These are phyloP conservation scores for Platypus cylindrus DNA, from an alignment of 2,888 invertebrate genomes.

Conservation along the genomic window DNA sequence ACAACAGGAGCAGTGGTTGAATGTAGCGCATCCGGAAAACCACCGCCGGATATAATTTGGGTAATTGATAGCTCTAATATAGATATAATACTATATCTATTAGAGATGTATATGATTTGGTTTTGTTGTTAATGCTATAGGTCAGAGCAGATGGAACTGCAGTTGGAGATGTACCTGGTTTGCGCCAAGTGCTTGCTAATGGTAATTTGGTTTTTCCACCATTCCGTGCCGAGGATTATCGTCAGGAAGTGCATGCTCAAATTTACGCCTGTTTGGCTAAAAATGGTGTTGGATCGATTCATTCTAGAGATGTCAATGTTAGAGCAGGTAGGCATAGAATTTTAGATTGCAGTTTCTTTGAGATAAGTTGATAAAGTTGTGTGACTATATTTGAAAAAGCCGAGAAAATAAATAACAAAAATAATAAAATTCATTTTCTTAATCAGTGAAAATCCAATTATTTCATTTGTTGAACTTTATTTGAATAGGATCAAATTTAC, in stretches of 20 bases:
- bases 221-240: constrained; percentile 85
- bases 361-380: too few species aligned
- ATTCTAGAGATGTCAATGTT: constrained; percentile 86
- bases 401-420: too few species aligned
- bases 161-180: constrained; percentile 75
- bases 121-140: constrained; percentile 5
- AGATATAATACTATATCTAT: not conserved
- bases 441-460: too few species aligned
- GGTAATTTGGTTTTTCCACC: constrained; percentile 90
- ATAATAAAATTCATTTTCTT: too few species aligned
- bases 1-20: constrained; percentile 87
- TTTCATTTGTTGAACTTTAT: too few species aligned
- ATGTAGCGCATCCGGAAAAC: constrained; percentile 83
- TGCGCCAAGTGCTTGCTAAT: constrained; percentile 52
- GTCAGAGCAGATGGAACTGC: constrained; percentile 73
- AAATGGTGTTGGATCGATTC: constrained; percentile 80
- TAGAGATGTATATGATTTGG: not conserved
- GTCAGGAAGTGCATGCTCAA: constrained; percentile 89
- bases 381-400: too few species aligned
- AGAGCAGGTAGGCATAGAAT: constrained; percentile 84
- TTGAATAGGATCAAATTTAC: too few species aligned
- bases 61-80: constrained; percentile 32
- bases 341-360: not conserved
- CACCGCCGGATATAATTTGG: constrained; percentile 88
- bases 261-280: constrained; percentile 85